Conservation (phyloP, 2,888 invertebrate species). For the Drosophila limbata region DNA sequence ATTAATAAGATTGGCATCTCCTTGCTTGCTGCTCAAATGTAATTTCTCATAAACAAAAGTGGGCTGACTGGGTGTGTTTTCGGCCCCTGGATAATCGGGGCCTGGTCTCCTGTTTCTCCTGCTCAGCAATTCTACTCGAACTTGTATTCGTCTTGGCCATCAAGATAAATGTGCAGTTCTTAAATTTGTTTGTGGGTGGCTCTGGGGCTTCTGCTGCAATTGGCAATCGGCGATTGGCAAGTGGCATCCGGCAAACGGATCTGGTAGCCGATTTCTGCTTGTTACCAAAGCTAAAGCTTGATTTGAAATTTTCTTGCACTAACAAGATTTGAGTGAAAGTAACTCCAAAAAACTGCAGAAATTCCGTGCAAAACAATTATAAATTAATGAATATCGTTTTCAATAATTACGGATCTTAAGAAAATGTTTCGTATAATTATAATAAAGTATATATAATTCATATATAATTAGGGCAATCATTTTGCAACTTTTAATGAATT, state of each 20-base stretch:
- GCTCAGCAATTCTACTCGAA: slow-evolving; percentile 39
- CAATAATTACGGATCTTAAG: no score
- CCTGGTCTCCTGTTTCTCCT: slow-evolving; percentile 13
- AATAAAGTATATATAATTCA: background rate
- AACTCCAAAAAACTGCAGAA: background rate
- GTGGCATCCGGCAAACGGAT: slow-evolving; percentile 34
- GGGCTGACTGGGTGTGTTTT: slow-evolving; percentile 71
- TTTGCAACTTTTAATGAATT: no score
- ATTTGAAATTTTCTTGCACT: slow-evolving; percentile 25
- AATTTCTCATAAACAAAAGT: slow-evolving; percentile 79
- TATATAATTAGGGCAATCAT: no score
- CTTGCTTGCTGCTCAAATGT: slow-evolving; percentile 76
- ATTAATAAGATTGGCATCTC: slow-evolving; percentile 80
- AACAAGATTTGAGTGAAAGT: slow-evolving; percentile 41
- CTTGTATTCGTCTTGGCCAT: slow-evolving; percentile 56
- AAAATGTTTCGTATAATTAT: background rate
- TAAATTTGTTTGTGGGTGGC: slow-evolving; percentile 50
- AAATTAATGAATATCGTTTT: no score
- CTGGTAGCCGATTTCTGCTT: slow-evolving; percentile 58
- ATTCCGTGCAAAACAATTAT: background rate
- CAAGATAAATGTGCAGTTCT: slow-evolving; percentile 59
- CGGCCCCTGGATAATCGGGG: slow-evolving; percentile 35
- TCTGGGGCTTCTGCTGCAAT: slow-evolving; percentile 11
- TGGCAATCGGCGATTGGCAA: background rate
- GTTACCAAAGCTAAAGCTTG: slow-evolving; percentile 36